phyloP scores from a whole-genome alignment of 2,113 vertebrate genomes.

The Melozone crissalis region DNA sequence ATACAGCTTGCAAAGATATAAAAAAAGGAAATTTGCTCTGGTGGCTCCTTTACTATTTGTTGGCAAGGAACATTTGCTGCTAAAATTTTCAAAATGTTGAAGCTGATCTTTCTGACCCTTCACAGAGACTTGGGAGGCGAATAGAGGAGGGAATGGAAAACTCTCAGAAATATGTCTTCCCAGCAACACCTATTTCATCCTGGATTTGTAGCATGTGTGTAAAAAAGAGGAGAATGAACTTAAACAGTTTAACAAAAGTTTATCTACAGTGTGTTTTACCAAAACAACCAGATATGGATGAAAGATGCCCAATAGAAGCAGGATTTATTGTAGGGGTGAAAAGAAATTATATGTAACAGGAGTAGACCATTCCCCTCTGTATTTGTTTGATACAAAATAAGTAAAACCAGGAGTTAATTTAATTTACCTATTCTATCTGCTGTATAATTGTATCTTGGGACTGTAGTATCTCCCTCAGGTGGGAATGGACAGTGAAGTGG shows the following conservation, averaged over 20 bases:
- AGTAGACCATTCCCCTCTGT: neutral
- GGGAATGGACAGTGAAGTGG: neutral
- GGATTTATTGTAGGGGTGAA: neutral
- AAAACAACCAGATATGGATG: neutral
- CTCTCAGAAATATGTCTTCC: neutral
- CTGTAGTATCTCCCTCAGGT: neutral
- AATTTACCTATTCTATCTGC: neutral
- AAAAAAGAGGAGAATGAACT: neutral
- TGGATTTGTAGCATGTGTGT: neutral
- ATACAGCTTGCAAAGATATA: neutral
- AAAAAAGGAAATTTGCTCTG: neutral
- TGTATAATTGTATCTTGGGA: neutral
- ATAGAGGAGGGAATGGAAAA: neutral
- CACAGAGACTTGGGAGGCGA: neutral
- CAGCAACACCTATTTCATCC: neutral
- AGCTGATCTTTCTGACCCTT: neutral
- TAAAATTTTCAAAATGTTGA: neutral
- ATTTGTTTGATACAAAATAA: neutral
- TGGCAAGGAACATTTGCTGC: neutral
- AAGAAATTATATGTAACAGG: neutral
- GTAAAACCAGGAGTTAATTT: neutral
- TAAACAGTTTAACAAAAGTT: neutral
- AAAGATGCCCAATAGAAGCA: neutral
- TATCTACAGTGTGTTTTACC: neutral
- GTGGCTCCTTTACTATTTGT: neutral